A percentile compares a stretch with the other conserved stretches of the same genome.
Evolutionary conservation across 2,888 invertebrate species (phyloP).

Genomic region (Carterocephalus palaemon): DNA sequence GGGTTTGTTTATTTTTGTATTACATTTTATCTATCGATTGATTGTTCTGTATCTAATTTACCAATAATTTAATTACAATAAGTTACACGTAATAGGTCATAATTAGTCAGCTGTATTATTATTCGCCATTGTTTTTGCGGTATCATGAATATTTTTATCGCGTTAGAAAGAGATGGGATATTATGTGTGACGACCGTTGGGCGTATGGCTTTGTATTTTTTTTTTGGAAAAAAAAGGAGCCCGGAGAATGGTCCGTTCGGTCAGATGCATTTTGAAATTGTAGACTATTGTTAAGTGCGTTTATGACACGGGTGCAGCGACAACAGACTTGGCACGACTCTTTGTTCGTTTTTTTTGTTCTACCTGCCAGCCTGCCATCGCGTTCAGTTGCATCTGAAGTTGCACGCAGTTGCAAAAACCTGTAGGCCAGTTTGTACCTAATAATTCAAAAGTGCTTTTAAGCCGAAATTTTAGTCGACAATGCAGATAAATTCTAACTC

Average conservation of each 20-base stretch:
- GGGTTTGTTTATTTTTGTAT: slow-evolving; percentile 80
- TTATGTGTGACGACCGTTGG: slow-evolving; percentile 61
- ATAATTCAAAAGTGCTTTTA: neutral
- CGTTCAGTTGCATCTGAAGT: slow-evolving; percentile 6
- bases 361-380: slow-evolving; percentile 22
- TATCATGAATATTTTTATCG: slow-evolving; percentile 70
- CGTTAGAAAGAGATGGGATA: slow-evolving; percentile 60
- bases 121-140: slow-evolving; percentile 63
- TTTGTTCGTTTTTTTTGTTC: slow-evolving; percentile 18
- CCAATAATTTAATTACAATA: neutral
- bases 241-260: neutral
- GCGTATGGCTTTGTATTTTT: slow-evolving; percentile 57
- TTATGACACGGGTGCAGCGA: neutral
- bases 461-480: neutral
- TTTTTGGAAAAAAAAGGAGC: slow-evolving; percentile 29
- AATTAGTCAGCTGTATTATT: slow-evolving; percentile 55
- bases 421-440: slow-evolving; percentile 1
- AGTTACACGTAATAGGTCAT: slow-evolving; percentile 2
- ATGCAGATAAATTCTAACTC: neutral
- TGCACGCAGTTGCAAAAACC: neutral
- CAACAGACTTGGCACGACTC: slow-evolving; percentile 9
- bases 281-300: neutral
- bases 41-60: neutral
- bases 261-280: slow-evolving; percentile 6
- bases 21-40: slow-evolving; percentile 9